phyloP scores from a whole-genome alignment of 2,113 vertebrate genomes.

The Odobenus rosmarus region DNA sequence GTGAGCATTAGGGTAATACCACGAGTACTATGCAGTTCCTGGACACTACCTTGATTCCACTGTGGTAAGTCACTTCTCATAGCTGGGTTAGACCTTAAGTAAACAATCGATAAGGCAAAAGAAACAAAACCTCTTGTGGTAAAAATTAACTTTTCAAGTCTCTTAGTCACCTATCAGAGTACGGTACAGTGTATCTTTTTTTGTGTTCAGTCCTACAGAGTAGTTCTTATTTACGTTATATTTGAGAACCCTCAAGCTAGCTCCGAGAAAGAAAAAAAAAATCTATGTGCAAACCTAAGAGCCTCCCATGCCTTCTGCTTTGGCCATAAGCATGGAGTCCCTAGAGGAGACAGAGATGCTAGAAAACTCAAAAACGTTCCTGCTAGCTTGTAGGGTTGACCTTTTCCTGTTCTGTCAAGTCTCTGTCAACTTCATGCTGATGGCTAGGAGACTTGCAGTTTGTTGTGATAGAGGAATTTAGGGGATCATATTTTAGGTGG shows the following conservation, averaged over 20 bases:
- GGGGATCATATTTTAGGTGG: background rate
- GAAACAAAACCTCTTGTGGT: background rate
- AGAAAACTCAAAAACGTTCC: background rate
- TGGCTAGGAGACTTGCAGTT: background rate
- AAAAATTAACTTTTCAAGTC: background rate
- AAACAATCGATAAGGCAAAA: background rate
- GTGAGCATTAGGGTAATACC: background rate
- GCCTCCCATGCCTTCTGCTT: background rate
- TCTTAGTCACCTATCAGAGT: background rate
- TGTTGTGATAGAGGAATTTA: background rate
- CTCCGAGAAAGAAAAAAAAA: background rate
- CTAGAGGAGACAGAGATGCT: background rate
- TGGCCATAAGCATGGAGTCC: background rate
- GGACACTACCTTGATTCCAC: background rate
- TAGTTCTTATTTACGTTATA: background rate
- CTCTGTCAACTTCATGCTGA: background rate
- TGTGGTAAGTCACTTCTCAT: background rate
- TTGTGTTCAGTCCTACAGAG: background rate
- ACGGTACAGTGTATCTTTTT: background rate
- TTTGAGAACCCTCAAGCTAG: background rate
- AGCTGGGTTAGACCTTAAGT: background rate
- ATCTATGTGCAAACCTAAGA: background rate
- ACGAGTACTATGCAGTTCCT: background rate
- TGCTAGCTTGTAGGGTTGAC: background rate
- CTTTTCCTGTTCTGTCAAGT: background rate